Conservation (phyloP, 2,888 invertebrate species). For the Ashinkailepas kermadecensis region DNA sequence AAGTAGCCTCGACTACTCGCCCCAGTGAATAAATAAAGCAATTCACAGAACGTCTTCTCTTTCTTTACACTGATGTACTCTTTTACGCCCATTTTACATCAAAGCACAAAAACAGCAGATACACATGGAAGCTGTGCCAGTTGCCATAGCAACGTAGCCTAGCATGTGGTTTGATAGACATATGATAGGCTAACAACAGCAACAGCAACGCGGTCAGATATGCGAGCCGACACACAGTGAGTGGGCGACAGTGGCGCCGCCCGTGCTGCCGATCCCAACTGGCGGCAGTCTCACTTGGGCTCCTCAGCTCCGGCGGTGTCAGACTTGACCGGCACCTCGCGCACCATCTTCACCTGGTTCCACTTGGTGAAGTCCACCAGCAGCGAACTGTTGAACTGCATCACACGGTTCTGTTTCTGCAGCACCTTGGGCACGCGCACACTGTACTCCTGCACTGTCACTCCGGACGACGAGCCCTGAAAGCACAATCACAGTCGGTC, state of each 20-base stretch:
- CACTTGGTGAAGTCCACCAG: conserved; percentile 82
- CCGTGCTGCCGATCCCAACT: too few relatives aligned
- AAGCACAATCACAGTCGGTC: not conserved
- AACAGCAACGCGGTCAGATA: too few relatives aligned
- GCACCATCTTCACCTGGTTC: conserved; percentile 80
- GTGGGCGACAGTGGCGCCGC: too few relatives aligned
- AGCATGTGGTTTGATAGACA: not conserved
- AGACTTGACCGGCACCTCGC: conserved; percentile 47
- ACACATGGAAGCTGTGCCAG: not conserved
- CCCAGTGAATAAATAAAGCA: too few relatives aligned
- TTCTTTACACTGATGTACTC: too few relatives aligned
- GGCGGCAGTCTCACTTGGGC: not conserved
- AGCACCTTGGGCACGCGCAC: conserved; percentile 38
- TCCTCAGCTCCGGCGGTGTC: not conserved
- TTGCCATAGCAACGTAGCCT: not conserved
- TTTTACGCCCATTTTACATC: too few relatives aligned
- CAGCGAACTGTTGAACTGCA: conserved; percentile 79
- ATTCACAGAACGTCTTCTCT: too few relatives aligned
- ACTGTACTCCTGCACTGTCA: conserved; percentile 21
- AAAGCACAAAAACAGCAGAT: too few relatives aligned
- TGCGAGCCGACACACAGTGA: too few relatives aligned
- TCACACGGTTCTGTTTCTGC: conserved; percentile 72
- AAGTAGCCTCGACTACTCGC: too few relatives aligned
- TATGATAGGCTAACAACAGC: not conserved
- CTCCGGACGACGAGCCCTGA: not conserved